Percentiles rank a stretch among this genome's conserved stretches.
Conservation (phyloP, 2,888 invertebrate species). For the Eubasilissa splendida region DNA sequence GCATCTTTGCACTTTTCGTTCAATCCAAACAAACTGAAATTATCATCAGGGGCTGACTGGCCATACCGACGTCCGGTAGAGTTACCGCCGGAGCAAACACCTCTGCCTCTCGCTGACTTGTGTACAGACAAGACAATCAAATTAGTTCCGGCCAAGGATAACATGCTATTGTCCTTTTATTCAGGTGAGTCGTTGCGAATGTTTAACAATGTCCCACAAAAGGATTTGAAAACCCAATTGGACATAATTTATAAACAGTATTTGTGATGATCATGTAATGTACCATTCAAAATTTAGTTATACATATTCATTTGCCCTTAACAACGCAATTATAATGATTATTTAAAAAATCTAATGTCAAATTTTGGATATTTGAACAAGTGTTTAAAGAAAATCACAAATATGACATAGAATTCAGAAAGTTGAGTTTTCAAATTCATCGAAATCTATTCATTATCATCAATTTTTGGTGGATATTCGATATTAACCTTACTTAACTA, state of each 20-base stretch:
- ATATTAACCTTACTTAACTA: background rate
- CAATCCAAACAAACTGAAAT: slow-evolving; percentile 60
- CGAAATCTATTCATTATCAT: too few relatives aligned
- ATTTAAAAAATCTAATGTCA: too few relatives aligned
- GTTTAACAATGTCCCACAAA: slow-evolving; percentile 3
- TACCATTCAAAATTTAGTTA: too few relatives aligned
- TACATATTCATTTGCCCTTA: too few relatives aligned
- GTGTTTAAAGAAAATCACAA: too few relatives aligned
- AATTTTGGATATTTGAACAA: too few relatives aligned
- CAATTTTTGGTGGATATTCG: background rate
- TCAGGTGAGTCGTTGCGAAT: slow-evolving; percentile 46
- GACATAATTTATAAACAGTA: too few relatives aligned
- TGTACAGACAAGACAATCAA: slow-evolving; percentile 51
- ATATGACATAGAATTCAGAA: too few relatives aligned
- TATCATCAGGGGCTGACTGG: slow-evolving; percentile 76
- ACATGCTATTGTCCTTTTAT: slow-evolving; percentile 52
- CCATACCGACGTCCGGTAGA: slow-evolving; percentile 73
- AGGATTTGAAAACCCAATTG: slow-evolving; percentile 8
- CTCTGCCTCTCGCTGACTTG: slow-evolving; percentile 54
- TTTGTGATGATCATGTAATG: too few relatives aligned
- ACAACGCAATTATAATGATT: too few relatives aligned
- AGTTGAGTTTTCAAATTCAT: too few relatives aligned
- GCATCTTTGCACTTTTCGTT: slow-evolving; percentile 55
- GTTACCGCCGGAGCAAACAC: slow-evolving; percentile 66
- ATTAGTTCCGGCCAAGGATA: slow-evolving; percentile 50